A percentile compares a stretch with the other conserved stretches of the same genome.
Conservation (phyloP, 2,797 vertebrate genomes). For the Hemitrygon akajei region DNA sequence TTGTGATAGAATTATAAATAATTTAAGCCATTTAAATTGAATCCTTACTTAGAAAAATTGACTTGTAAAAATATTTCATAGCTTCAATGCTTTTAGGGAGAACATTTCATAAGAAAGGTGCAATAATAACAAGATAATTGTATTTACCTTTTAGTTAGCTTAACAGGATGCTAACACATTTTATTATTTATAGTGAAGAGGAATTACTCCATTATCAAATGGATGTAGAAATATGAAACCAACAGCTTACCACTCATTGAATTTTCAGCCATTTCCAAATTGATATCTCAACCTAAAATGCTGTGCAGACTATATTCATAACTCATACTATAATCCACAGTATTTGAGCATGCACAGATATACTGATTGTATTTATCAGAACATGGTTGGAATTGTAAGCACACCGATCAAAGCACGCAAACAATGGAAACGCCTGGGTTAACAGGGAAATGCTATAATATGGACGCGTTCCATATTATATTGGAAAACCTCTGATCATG, state of each 20-base stretch:
- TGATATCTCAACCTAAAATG: neutral
- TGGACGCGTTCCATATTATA: neutral
- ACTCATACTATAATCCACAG: neutral
- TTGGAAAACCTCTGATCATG: neutral
- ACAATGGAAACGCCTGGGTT: neutral
- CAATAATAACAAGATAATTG: constrained; percentile 24
- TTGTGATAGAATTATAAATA: neutral
- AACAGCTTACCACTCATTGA: neutral
- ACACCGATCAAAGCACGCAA: neutral
- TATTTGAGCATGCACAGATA: neutral
- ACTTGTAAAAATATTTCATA: neutral
- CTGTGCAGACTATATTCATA: neutral
- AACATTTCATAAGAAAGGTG: constrained; percentile 3
- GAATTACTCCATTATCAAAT: neutral
- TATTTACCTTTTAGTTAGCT: neutral
- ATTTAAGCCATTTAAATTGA: neutral
- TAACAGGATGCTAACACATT: neutral
- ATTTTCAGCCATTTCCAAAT: neutral
- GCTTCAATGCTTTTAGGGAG: neutral
- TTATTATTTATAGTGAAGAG: neutral
- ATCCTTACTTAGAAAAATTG: constrained; percentile 6
- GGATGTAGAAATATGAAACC: neutral
- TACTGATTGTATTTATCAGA: neutral
- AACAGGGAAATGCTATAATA: neutral
- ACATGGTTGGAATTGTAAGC: neutral